Base-by-base conservation (phyloP, 2,888 invertebrate genomes). In the Dicyrtomina minuta region DNA sequence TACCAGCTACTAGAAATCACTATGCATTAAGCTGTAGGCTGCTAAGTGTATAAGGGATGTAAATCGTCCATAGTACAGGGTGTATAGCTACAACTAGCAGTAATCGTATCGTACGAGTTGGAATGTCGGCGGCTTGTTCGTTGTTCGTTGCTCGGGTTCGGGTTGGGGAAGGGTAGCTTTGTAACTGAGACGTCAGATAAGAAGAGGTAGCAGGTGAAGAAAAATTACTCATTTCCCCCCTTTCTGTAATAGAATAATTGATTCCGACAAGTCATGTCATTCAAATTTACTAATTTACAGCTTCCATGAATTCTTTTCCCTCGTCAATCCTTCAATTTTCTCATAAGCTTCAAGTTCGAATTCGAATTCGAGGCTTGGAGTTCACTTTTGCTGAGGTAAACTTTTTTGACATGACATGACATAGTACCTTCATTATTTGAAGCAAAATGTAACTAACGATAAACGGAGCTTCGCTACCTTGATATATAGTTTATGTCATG, bases 151-250 rank as follows among this genome's bases (percentile, higher is more conserved):
- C 12, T 49, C 12, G 15, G 3, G 20, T 8, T 22, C 33, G n/a
- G 12, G 56, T 41, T n/a, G 41, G 8, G 8, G 27, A 22, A 20
- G 27, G n/a, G 58, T 58, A 12, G 17, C 17, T 27, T 58, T 56
- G 58, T 58, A 58, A 58, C 58, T 41, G 58, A 58, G 58, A 58
- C 39, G 41, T 58, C 51, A 67, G 41, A 60, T 56, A 60, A 60
- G 41, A n/a, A 60, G 41, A 41, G 60, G 60, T 60, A 67, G 62
- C 55, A 69, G 62, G 61, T 68, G 61, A 62, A 46, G 61, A 61
- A 62, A 68, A 68, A 68, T 68, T 51, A 62, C 44, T 68, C 60
- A 56, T 62, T 68, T 68, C 49, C 68, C 61, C 61, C 53, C 62
- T 33, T 33, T 33, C 44, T 41, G 33, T 68, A 46, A 62, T 62